Conservation (phyloP, 2,113 vertebrate species). For the Malurus alboscapulatus region DNA sequence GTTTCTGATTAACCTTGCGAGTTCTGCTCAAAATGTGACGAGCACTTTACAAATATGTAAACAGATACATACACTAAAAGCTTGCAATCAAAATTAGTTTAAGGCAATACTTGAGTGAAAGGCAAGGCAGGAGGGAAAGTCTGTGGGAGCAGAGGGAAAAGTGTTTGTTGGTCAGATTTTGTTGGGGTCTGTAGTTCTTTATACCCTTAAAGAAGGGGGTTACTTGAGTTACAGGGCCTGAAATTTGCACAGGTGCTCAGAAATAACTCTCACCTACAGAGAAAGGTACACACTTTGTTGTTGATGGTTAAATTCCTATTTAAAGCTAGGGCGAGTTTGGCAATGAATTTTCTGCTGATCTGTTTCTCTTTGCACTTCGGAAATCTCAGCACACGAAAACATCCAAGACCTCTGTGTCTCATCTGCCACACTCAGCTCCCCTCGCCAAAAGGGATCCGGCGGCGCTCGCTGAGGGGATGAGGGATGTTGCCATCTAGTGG, state of each 20-base stretch:
- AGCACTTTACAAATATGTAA: neutral
- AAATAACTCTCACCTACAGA: neutral
- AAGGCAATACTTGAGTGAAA: neutral
- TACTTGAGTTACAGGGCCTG: neutral
- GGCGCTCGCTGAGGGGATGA: rapidly evolving
- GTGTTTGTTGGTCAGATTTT: neutral
- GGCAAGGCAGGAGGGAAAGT: neutral
- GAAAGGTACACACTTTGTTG: neutral
- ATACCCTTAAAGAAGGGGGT: neutral
- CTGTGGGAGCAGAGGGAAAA: neutral
- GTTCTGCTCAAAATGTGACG: neutral
- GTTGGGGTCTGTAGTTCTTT: neutral
- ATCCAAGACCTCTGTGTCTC: neutral
- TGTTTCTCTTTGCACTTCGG: neutral
- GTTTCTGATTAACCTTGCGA: neutral
- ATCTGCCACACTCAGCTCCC: neutral
- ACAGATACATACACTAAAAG: neutral
- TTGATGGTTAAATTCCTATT: neutral
- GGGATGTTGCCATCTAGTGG: slow-evolving; percentile 52
- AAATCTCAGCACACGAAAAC: neutral
- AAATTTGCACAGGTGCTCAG: neutral
- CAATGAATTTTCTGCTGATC: neutral
- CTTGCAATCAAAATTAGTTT: neutral
- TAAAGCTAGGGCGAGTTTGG: neutral
- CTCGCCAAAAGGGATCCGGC: rapidly evolving